Evolutionary conservation across 2,888 invertebrate species (phyloP), one percentile per base, ranked within the genome.

Genomic region (Enchytraeus crypticus): DNA sequence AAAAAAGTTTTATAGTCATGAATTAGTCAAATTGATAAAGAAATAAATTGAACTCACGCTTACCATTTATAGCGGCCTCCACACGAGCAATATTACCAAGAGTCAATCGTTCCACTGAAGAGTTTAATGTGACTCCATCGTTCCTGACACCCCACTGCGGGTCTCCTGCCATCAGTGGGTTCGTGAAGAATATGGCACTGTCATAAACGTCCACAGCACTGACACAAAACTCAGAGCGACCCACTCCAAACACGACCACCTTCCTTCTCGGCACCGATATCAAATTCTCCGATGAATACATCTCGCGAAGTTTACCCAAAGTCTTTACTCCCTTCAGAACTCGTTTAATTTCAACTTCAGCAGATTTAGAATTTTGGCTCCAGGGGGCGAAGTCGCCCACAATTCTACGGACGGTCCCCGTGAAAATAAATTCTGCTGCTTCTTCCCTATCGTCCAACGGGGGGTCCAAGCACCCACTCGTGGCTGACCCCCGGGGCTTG

Each of bases 311-410:
- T 32, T 18, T 27, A 3, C 26, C 47, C 29, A 57, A n/a, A 23
- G 46, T 2, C 11, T 34, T 23, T 5, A 46, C 2, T 3, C 57
- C 57, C 23, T 57, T 57, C 27, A 57, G 45, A 29, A 57, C n/a
- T 14, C 57, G n/a, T 27, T 57, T 57, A n/a, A 57, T 32, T 27
- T 57, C 57, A 33, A 57, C 57, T 30, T 57, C 32, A 1, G 57
- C 57, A 3, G 21, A 18, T 23, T 47, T 11, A 8, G 21, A 11
- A 8, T 14, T 21, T 11, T 29, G 23, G 26, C 46, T 27, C 18
- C 57, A 43, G 4, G 11, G 18, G 27, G 26, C 23, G 27, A 3
- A 2, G 47, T 57, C 57, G 11, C n/a, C 27, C n/a, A 27, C 29
- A 18, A 57, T 27, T 43, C 27, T 29, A n/a, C 29, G 21, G 27